Evolutionary conservation across 2,888 invertebrate species (phyloP), one percentile per base, ranked within the genome.

Genomic region (Agrotis ipsilon): DNA sequence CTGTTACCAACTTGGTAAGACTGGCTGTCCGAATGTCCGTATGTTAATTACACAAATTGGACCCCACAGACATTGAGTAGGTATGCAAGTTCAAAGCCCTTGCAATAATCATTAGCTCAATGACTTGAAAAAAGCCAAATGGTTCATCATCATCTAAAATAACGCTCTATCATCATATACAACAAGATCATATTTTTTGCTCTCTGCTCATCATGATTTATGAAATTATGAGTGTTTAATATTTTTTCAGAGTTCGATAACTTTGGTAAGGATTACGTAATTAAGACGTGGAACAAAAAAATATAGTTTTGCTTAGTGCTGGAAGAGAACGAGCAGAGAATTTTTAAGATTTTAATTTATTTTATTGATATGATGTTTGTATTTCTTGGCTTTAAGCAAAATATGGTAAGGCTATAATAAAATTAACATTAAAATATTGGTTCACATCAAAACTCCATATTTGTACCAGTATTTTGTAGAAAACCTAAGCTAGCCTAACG

Each of bases 141-240:
- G 18, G 13, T 9, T 51, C 24, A 43, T 45, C 27, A 11, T 52
- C 19, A 45, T 19, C 27, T 43, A 67, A 14, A 45, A 43, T 52
- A 27, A 52, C 27, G 67, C 51, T 43, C 19, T 51, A 9, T 27
- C 14, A 63, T 68, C 27, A 67, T 52, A 45, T 18, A 67, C 14
- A 14, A 45, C 45, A 52, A 18, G 45, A 52, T 18, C 39, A 51
- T 3, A 51, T 27, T 43, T 66, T 67, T 67, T 67, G 49, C 43
- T 5, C 13, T 19, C 9, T 14, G 13, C 9, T 51, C 16, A 24
- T n/a, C 13, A 49, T 43, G 21, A 24, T 13, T 24, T 64, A 39
- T 39, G 48, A 66, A 24, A 7, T 24, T 64, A 39, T 39, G 39
- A 66, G 49, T 49, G 9, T 39, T 39, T 14, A 14, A 46, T 48